Percentiles rank a stretch among this genome's conserved stretches.
These are phyloP conservation scores for Prunella strophiata DNA, from an alignment of 2,797 vertebrate species.

Conservation along the genomic window DNA sequence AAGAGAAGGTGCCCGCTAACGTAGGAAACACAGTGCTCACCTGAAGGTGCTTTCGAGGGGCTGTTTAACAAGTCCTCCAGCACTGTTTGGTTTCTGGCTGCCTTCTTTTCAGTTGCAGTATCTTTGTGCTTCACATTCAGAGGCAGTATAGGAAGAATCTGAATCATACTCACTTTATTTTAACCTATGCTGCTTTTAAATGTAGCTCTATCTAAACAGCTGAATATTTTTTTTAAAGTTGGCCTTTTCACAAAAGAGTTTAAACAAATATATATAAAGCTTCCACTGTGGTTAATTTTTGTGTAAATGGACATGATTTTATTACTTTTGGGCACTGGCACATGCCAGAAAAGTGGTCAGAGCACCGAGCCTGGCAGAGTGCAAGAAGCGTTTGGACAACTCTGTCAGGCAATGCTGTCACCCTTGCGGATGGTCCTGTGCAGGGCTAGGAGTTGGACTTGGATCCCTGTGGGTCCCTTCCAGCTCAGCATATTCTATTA, in stretches of 20 bases:
- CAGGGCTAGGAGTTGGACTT: background rate
- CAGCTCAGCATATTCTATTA: background rate
- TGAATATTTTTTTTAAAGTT: background rate
- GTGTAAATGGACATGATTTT: background rate
- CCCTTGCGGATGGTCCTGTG: background rate
- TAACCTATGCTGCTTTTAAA: background rate
- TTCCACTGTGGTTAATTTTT: background rate
- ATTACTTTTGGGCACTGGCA: background rate
- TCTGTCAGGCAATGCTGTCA: background rate
- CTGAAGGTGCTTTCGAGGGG: background rate
- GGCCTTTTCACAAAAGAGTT: background rate
- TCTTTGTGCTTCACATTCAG: background rate
- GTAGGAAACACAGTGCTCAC: accelerated
- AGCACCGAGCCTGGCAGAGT: background rate
- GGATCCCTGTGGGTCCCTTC: background rate
- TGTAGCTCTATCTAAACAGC: background rate
- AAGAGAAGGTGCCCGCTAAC: accelerated
- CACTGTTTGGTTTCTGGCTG: accelerated
- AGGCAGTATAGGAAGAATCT: background rate
- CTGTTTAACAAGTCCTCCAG: accelerated
- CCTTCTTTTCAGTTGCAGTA: background rate
- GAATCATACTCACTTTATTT: background rate
- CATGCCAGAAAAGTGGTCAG: background rate
- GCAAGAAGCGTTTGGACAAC: background rate
- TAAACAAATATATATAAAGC: background rate